Percentiles rank a stretch among this genome's conserved stretches.
phyloP scores from a whole-genome alignment of 2,113 vertebrate species.

The Corydoras maculifer region DNA sequence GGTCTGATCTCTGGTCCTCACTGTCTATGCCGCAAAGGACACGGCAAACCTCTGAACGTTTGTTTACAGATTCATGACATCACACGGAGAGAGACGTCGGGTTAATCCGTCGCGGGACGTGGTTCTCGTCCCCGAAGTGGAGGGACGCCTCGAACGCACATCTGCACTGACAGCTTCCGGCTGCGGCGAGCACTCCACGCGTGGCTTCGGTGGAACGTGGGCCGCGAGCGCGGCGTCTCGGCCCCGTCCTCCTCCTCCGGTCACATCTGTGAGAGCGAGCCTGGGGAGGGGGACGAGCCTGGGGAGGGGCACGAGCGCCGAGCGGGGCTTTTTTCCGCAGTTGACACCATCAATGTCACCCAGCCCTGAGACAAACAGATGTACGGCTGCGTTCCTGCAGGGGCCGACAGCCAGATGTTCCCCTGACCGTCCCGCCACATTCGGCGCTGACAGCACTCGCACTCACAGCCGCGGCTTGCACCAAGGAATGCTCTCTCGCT shows the following conservation, averaged over 20 bases:
- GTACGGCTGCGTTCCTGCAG: constrained; percentile 64
- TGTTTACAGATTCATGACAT: not conserved
- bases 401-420: constrained; percentile 77
- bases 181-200: constrained; percentile 10
- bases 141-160: not conserved
- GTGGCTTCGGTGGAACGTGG: constrained; percentile 17
- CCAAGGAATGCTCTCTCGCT: not conserved
- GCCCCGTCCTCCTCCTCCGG: constrained; percentile 21
- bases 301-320: constrained; percentile 41
- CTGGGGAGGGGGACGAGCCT: constrained; percentile 61
- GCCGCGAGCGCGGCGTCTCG: constrained; percentile 7
- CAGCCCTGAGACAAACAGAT: constrained; percentile 86
- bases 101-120: not conserved
- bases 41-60: not conserved
- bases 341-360: constrained; percentile 82
- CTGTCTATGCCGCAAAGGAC: too few species aligned
- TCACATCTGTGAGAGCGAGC: constrained; percentile 76
- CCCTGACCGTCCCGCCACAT: constrained; percentile 61
- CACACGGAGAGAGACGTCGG: not conserved
- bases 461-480: constrained; percentile 49
- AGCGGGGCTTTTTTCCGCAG: constrained; percentile 62
- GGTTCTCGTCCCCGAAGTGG: not conserved
- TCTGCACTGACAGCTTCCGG: constrained; percentile 39
- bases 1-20: too few species aligned
- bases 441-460: constrained; percentile 69